Conservation (phyloP, 1,140 invertebrate genomes). For the Cyclina sinensis region DNA sequence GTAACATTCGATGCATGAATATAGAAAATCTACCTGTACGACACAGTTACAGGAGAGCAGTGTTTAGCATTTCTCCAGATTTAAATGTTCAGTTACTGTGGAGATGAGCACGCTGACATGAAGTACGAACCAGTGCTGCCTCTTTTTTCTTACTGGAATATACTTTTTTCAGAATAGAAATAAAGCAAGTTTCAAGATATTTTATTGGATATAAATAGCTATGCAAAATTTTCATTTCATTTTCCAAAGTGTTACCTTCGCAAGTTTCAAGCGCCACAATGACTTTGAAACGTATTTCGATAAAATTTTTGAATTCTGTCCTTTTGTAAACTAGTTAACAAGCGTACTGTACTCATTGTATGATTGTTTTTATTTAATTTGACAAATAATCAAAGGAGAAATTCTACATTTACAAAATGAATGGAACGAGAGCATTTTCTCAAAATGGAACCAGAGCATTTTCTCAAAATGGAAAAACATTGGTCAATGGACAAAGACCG, state of each 20-base stretch:
- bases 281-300: too few species aligned
- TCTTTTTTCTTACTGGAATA: neutral
- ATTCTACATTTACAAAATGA: neutral
- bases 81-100: neutral
- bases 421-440: too few species aligned
- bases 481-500: slow-evolving; percentile 42
- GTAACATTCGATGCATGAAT: neutral
- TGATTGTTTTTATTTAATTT: neutral
- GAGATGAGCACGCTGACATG: neutral
- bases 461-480: slow-evolving; percentile 22
- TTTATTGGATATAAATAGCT: neutral
- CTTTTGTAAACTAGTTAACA: neutral
- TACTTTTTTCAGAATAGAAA: too few species aligned
- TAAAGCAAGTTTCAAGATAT: neutral
- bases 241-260: too few species aligned
- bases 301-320: neutral
- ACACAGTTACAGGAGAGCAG: neutral
- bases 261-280: too few species aligned
- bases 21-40: neutral
- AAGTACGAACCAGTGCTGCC: neutral
- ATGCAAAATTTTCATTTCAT: too few species aligned
- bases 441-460: slow-evolving; percentile 3
- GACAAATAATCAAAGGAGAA: neutral
- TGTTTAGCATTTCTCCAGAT: neutral
- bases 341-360: neutral